Conservation (phyloP, 2,113 vertebrate genomes). For the Hypomesus transpacificus region DNA sequence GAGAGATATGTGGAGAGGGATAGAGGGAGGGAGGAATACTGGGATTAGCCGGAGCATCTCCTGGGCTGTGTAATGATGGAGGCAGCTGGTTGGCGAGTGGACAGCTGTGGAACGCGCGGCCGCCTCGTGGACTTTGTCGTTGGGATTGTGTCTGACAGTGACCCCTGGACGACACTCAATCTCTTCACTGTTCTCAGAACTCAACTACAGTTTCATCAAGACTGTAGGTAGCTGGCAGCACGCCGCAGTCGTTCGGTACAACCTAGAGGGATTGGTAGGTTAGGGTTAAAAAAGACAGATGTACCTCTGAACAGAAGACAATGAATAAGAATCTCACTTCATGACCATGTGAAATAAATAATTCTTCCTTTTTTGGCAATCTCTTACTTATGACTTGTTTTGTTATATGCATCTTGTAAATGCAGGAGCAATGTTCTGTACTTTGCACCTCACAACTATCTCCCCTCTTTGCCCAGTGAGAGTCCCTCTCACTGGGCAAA, state of each 20-base stretch:
- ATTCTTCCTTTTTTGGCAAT: too few species aligned
- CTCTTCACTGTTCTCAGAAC: conserved; percentile 17
- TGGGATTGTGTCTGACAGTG: conserved; percentile 32
- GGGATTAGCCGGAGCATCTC: conserved; percentile 51
- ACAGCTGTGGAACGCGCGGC: conserved; percentile 40
- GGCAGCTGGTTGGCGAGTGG: conserved; percentile 42
- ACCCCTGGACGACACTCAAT: conserved; percentile 37
- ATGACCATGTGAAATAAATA: too few species aligned
- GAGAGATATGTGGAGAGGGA: conserved; percentile 28
- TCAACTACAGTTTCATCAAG: background rate
- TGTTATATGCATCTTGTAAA: too few species aligned
- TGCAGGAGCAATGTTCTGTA: too few species aligned
- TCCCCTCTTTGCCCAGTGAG: too few species aligned
- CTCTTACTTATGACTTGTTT: too few species aligned
- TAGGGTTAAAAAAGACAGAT: too few species aligned
- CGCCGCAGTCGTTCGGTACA: background rate
- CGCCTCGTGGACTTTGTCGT: conserved; percentile 33
- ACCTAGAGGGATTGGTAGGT: too few species aligned
- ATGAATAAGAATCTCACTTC: too few species aligned
- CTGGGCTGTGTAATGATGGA: conserved; percentile 36
- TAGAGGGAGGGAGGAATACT: conserved; percentile 31
- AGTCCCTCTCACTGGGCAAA: too few species aligned
- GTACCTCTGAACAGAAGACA: too few species aligned
- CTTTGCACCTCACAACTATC: too few species aligned
- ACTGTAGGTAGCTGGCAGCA: conserved; percentile 29